phyloP scores from a whole-genome alignment of 2,113 vertebrate species.

The Furnarius figulus region DNA sequence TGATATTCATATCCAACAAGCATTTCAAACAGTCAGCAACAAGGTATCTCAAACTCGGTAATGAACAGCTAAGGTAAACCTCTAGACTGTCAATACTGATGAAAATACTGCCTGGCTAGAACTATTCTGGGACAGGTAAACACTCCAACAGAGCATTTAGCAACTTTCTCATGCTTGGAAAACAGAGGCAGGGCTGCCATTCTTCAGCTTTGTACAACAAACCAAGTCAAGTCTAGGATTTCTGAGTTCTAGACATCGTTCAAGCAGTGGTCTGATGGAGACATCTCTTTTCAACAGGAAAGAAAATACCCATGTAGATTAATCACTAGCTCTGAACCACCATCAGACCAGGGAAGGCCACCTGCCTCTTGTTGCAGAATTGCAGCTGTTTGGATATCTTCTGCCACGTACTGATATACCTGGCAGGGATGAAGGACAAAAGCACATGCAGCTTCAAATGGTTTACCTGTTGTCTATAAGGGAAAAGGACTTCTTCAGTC shows the following conservation, averaged over 20 bases:
- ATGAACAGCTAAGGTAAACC: not conserved
- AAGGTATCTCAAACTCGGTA: not conserved
- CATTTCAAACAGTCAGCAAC: not conserved
- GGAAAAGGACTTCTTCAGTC: not conserved
- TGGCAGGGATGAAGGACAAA: not conserved
- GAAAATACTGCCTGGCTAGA: not conserved
- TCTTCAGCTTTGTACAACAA: not conserved
- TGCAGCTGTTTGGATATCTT: not conserved
- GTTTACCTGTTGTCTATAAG: not conserved
- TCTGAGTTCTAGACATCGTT: not conserved
- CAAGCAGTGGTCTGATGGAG: not conserved
- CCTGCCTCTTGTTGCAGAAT: not conserved
- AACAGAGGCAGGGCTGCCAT: not conserved
- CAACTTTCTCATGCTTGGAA: not conserved
- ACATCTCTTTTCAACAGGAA: not conserved
- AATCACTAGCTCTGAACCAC: not conserved
- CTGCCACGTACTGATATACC: not conserved
- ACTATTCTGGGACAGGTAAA: conserved; percentile 3
- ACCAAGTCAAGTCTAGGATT: not conserved
- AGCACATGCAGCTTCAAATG: not conserved
- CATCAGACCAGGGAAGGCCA: not conserved
- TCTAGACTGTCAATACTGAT: not conserved
- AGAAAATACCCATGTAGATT: not conserved
- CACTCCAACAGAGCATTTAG: not conserved
- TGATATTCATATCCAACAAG: not conserved